These are phyloP conservation scores for Channa argus DNA, from an alignment of 2,113 vertebrate genomes.

Conservation along the genomic window DNA sequence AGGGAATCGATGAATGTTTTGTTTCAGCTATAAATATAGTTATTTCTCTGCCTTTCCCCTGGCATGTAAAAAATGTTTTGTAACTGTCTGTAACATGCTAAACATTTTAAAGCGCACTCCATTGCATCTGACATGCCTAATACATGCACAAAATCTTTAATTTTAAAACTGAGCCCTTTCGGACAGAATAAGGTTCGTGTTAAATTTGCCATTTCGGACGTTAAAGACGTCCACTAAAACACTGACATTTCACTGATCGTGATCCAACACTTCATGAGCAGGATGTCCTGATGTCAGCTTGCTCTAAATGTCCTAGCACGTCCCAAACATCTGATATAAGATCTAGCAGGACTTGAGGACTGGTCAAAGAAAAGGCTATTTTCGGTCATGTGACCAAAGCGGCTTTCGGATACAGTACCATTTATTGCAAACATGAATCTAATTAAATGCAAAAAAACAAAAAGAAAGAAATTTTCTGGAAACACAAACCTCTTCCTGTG, in stretches of 20 bases:
- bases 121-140: slow-evolving; percentile 1
- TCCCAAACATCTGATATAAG: slow-evolving; percentile 57
- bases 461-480: slow-evolving; percentile 15
- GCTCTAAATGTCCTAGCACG: slow-evolving; percentile 37
- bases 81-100: slow-evolving; percentile 5
- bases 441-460: slow-evolving; percentile 36
- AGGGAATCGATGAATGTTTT: slow-evolving; percentile 59
- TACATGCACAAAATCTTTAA: neutral
- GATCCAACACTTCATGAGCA: slow-evolving; percentile 53
- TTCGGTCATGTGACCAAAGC: slow-evolving; percentile 53
- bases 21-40: slow-evolving; percentile 55
- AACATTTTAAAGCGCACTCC: neutral
- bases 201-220: slow-evolving; percentile 56
- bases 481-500: slow-evolving; percentile 43
- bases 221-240: slow-evolving; percentile 68
- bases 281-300: slow-evolving; percentile 68
- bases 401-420: slow-evolving; percentile 10
- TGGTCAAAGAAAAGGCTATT: slow-evolving; percentile 56
- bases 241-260: slow-evolving; percentile 76
- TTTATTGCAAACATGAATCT: slow-evolving; percentile 31
- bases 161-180: slow-evolving; percentile 29
- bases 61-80: slow-evolving; percentile 28
- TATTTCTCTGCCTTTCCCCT: slow-evolving; percentile 31
- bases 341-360: slow-evolving; percentile 41
- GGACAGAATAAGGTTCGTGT: slow-evolving; percentile 38